Evolutionary conservation across 2,113 vertebrate genomes (phyloP), one percentile per base, ranked within the genome.

Genomic region (Amblyopsis rosae): DNA sequence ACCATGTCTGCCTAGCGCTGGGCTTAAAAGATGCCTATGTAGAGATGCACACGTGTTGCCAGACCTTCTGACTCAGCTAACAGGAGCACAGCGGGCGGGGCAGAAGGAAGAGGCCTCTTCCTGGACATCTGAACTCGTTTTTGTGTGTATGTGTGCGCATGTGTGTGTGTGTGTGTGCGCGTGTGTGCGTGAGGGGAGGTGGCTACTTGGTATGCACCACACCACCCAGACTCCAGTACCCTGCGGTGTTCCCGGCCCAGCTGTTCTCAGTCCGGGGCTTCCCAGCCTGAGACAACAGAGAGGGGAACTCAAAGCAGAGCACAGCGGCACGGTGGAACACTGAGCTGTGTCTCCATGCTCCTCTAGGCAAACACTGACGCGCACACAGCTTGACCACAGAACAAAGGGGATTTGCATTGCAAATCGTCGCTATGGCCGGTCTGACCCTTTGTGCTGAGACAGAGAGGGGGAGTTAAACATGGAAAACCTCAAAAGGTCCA

Each of bases 21-120:
- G 58, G 77, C 67, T 87, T 82, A 79, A 78, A 72, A 78, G 69
- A 70, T 83, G 76, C 83, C 87, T 82, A 79, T 59, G 77, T 55
- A 19, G 75, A 84, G 85, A 81, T 81, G 80, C 68, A 70, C 69
- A 69, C 65, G 75, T 67, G 58, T 80, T 35, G 26, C 59, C 61
- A 48, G 74, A 72, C 9, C 16, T 79, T 83, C 76, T 67, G 80
- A 81, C 70, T 85, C 86, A 85, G 81, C 83, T 3, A 67, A 59
- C 65, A 55, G 75, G 51, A 79, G 59, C 0, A 59, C 75, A 75
- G 64, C 3, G 12, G 35, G 62, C 45, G 1, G 26, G 55, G 26
- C 26, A 26, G 63, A 58, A 68, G 8, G 15, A 62, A 11, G 59
- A 15, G 12, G 12, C 48, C 3, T 6, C 70, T 83, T 82, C 63